Evolutionary conservation across 2,113 vertebrate genomes (phyloP).

Genomic region (Sialia sialis): DNA sequence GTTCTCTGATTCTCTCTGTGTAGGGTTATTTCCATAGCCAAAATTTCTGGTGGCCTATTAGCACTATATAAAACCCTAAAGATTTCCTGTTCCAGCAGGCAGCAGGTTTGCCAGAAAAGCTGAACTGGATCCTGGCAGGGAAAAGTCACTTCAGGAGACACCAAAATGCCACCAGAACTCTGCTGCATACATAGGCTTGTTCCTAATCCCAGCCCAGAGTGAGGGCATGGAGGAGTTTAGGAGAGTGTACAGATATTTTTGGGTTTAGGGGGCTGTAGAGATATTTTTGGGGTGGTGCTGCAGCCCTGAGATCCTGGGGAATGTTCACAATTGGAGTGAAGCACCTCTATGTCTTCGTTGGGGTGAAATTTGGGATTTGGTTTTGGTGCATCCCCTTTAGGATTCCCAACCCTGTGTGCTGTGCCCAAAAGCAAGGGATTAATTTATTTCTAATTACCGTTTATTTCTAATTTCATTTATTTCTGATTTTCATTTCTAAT

Average conservation of each 20-base stretch:
- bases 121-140: background rate
- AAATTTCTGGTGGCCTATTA: slow-evolving; percentile 42
- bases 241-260: background rate
- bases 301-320: background rate
- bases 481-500: too few relatives aligned
- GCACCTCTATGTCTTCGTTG: rapidly evolving
- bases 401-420: background rate
- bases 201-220: background rate
- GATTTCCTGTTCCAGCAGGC: slow-evolving; percentile 30
- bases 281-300: background rate
- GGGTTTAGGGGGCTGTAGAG: background rate
- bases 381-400: background rate
- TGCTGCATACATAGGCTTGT: background rate
- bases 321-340: rapidly evolving
- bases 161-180: background rate
- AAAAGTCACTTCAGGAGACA: background rate
- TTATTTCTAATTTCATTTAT: too few relatives aligned
- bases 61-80: slow-evolving; percentile 20
- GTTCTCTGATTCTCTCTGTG: background rate
- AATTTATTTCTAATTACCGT: background rate
- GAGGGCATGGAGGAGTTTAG: too few relatives aligned
- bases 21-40: background rate
- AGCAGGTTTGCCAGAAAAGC: background rate
- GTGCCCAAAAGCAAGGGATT: background rate
- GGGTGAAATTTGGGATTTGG: background rate